A percentile compares a stretch with the other conserved stretches of the same genome.
Evolutionary conservation across 2,888 invertebrate genomes (phyloP).

Genomic region (Hyalella azteca): DNA sequence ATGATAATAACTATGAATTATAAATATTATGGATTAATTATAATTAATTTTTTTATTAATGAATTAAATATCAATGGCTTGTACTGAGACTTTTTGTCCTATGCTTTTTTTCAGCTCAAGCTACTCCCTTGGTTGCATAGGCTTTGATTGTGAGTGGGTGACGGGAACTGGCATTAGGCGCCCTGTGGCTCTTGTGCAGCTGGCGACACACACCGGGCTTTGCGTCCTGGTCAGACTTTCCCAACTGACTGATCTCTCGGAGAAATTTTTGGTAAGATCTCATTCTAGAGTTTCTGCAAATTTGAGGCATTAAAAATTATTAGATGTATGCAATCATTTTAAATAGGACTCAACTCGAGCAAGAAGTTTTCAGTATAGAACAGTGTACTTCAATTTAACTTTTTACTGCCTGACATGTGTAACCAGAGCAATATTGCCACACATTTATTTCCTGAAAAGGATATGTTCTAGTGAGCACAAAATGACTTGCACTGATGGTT

Average conservation of each 20-base stretch:
- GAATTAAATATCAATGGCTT: background rate
- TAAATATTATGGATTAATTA: background rate
- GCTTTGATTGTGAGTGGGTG: slow-evolving; percentile 57
- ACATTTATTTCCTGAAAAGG: no score
- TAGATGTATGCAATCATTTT: no score
- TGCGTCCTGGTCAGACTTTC: slow-evolving; percentile 75
- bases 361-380: no score
- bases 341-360: no score
- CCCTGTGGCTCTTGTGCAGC: slow-evolving; percentile 74
- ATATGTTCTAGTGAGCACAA: no score
- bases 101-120: background rate
- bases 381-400: no score
- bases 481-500: no score
- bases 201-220: slow-evolving; percentile 73
- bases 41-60: background rate
- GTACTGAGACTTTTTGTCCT: background rate
- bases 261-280: background rate
- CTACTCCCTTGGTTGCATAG: slow-evolving; percentile 41
- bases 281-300: background rate
- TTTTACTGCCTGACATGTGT: no score
- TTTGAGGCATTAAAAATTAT: no score
- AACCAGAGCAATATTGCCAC: no score
- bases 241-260: slow-evolving; percentile 60
- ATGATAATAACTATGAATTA: background rate
- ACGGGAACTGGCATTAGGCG: slow-evolving; percentile 39